Evolutionary conservation across 2,797 vertebrate species (phyloP), one percentile per base, ranked within the genome.

Genomic region (Ctenosaura bakeri): DNA sequence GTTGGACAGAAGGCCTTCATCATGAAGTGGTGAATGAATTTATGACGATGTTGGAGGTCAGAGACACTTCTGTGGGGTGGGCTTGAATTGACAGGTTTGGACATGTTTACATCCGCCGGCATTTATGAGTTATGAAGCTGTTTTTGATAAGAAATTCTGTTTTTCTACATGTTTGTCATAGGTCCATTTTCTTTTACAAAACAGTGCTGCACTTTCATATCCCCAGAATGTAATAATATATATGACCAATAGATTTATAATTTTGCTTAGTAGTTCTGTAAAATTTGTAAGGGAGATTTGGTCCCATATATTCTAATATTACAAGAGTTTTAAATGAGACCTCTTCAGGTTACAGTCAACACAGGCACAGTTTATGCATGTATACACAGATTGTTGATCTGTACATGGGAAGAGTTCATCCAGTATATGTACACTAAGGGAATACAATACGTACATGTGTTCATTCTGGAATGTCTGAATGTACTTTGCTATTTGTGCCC

Each of bases 41-140:
- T 42, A 22, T 18, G n/a, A 50, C 6, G 20, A 9, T 50, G 20
- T 59, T n/a, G 20, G 6, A 46, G 8, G 59, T 62, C 38, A 22
- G 69, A 62, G 66, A 84, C 26, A 64, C 82, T 64, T 89, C 42
- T 22, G 42, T 26, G n/a, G 52, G 77, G 3, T 10, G 32, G 8
- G 38, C 35, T 84, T n/a, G 29, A 79, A 83, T 71, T 78, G 80
- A 59, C 90, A 88, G 71, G 90, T 90, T 79, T 66, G 74, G 80
- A 71, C 86, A 90, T 90, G 89, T 90, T 86, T 86, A 8, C 2
- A 8, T 24, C 42, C 6, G 85, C 50, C 89, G 29, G 3, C 38
- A 18, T 56, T 77, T 66, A 26, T 71, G 13, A 10, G 38, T 52
- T 32, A 66, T 52, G 16, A 77, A 66, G n/a, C 6, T 16, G 8